These are phyloP conservation scores for Limosa lapponica DNA, from an alignment of 2,797 vertebrate genomes.

Conservation along the genomic window DNA sequence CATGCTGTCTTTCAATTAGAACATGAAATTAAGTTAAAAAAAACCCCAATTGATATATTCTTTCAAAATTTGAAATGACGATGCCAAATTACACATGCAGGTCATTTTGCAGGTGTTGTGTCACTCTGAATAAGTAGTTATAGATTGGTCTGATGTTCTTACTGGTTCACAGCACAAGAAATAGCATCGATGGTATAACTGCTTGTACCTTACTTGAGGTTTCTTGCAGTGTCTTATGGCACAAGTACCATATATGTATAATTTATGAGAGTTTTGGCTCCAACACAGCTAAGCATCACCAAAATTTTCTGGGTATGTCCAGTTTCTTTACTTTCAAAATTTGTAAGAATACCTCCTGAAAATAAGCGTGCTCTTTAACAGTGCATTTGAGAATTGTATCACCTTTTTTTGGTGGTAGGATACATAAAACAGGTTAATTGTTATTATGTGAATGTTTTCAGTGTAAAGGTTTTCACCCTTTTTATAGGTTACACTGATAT, in stretches of 20 bases:
- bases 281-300: neutral
- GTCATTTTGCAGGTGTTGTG: neutral
- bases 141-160: neutral
- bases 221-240: neutral
- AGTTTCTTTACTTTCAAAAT: neutral
- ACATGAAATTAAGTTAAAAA: neutral
- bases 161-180: neutral
- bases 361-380: neutral
- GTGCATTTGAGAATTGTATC: neutral
- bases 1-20: neutral
- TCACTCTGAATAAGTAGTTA: neutral
- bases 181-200: neutral
- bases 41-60: neutral
- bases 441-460: neutral
- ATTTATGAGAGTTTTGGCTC: conserved; percentile 25
- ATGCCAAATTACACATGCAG: neutral
- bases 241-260: neutral
- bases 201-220: neutral
- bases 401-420: neutral
- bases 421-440: neutral
- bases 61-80: neutral
- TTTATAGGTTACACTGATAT: neutral
- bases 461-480: neutral
- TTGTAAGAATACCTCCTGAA: neutral
- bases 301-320: neutral